Conservation (phyloP, 2,888 invertebrate species). For the Boloria selene region DNA sequence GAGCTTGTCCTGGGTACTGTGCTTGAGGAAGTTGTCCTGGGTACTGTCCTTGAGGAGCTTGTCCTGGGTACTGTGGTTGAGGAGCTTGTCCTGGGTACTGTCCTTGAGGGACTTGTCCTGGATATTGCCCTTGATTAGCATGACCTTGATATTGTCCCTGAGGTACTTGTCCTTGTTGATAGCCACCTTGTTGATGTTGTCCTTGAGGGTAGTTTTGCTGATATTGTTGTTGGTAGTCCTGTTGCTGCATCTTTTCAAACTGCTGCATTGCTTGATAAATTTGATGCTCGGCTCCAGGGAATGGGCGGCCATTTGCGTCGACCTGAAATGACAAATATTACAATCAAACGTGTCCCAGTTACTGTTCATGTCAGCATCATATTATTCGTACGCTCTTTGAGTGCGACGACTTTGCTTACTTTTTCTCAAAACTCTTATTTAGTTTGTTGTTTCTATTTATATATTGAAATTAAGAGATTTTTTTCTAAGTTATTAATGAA, state of each 20-base stretch:
- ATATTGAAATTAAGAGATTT: no score
- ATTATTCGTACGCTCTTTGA: no score
- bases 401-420: no score
- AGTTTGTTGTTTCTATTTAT: no score
- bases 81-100: slow-evolving; percentile 38
- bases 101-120: slow-evolving; percentile 37
- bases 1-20: slow-evolving; percentile 39
- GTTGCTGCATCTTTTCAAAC: slow-evolving; percentile 49
- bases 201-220: slow-evolving; percentile 47
- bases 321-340: slow-evolving; percentile 50
- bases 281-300: slow-evolving; percentile 71
- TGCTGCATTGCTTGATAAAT: slow-evolving; percentile 63
- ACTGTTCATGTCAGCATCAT: no score
- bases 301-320: slow-evolving; percentile 66
- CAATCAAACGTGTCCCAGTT: no score
- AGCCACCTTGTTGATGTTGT: slow-evolving; percentile 32
- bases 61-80: slow-evolving; percentile 24
- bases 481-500: no score
- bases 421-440: no score
- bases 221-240: slow-evolving; percentile 46
- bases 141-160: slow-evolving; percentile 39
- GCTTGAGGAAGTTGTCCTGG: slow-evolving; percentile 33
- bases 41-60: slow-evolving; percentile 43
- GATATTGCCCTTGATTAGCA: slow-evolving; percentile 38
- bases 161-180: slow-evolving; percentile 29